Evolutionary conservation across 2,113 vertebrate species (phyloP), one percentile per base, ranked within the genome.

Genomic region (Hypanus sabinus): DNA sequence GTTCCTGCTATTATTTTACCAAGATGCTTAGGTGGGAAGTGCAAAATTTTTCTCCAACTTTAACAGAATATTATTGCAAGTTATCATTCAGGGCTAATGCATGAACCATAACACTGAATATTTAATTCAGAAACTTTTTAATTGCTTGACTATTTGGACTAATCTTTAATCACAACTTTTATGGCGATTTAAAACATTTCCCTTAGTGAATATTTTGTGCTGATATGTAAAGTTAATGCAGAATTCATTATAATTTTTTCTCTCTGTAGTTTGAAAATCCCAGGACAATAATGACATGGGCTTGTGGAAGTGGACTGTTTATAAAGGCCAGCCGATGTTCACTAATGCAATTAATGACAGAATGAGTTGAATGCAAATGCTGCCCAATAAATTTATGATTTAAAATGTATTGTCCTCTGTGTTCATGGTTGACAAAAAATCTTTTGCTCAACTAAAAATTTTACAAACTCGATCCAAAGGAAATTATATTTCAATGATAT

Each of bases 241-340:
- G 91, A 73, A 55, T 93, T 93, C 10, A 38, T 93, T 93, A 46
- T 18, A 27, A 71, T 20, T 90, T 73, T 46, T 90, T 90, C 85
- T 90, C 85, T 65, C 30, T 65, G 57, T n/a, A 90, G 12, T 65
- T 90, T 33, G 60, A 65, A 33, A 90, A 7, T 90, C 85, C 85
- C 57, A 65, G 30, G n/a, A 62, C 85, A 90, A 90, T 90, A 90
- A 90, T 90, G 85, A 62, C 30, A 16, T 90, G 85, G 30, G 85
- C 6, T 90, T 87, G 55, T 62, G 57, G 60, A 60, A 12, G 85
- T 90, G 60, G 62, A 90, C 1, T 33, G 5, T 65, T 65, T 33
- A 14, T 65, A 60, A 65, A 90, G 85, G 85, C 62, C 62, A 90
- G 65, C n/a, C 16, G 60, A 33, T 5, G 30, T 90, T 90, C 85